Evolutionary conservation across 1,140 invertebrate genomes (phyloP).

Genomic region (Eufriesea mexicana): DNA sequence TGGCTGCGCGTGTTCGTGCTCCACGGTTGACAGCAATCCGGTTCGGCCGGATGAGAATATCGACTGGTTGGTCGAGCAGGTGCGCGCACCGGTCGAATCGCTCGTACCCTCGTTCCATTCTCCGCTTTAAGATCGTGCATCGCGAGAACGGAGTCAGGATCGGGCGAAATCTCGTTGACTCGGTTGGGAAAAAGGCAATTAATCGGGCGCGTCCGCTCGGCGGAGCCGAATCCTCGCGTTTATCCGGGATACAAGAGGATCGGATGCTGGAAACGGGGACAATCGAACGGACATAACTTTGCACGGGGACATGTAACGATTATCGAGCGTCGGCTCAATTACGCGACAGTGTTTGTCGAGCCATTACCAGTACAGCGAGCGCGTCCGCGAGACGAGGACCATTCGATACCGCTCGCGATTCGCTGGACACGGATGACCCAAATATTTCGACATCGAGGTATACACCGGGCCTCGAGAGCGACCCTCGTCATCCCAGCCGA

Average conservation of each 20-base stretch:
- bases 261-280: conserved; percentile 13
- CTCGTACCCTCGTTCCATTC: conserved; percentile 23
- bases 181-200: conserved; percentile 32
- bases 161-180: conserved; percentile 13
- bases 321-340: conserved; percentile 7
- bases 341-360: conserved; percentile 10
- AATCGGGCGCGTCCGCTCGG: not conserved
- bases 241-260: not conserved
- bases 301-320: conserved; percentile 1
- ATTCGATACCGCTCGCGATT: not conserved
- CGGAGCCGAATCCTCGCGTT: no score
- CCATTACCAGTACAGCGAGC: not conserved
- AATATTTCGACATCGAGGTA: not conserved
- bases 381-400: not conserved
- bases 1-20: no score
- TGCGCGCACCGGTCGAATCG: not conserved
- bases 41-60: conserved; percentile 2
- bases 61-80: conserved; percentile 22
- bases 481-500: not conserved
- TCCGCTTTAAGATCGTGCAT: conserved; percentile 29
- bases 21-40: not conserved
- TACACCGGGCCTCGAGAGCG: no score
- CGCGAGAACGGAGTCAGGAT: conserved; percentile 28
- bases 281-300: conserved; percentile 6
- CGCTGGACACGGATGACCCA: not conserved